phyloP scores from a whole-genome alignment of 1,140 invertebrate species.

The Sycophaga agraensis region DNA sequence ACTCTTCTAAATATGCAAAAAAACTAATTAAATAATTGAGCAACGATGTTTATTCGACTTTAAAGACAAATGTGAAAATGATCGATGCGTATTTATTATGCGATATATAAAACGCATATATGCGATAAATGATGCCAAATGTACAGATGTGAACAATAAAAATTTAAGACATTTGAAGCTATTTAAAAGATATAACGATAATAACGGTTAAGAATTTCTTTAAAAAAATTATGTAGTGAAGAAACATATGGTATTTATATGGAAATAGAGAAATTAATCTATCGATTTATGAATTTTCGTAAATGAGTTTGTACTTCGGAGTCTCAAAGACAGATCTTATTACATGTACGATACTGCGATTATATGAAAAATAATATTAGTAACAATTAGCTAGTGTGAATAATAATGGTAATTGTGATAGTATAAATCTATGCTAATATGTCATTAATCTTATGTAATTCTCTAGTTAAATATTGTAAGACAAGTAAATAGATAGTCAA shows the following conservation, averaged over 20 bases:
- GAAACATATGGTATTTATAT: background rate
- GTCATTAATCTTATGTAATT: background rate
- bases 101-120: background rate
- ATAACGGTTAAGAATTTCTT: slow-evolving; percentile 5
- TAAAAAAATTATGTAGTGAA: background rate
- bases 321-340: background rate
- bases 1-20: background rate
- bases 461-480: background rate
- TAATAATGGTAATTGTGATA: background rate
- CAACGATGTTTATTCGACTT: background rate
- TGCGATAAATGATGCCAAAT: slow-evolving; percentile 9
- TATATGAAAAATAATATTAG: background rate
- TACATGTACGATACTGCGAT: background rate
- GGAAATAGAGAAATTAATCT: background rate
- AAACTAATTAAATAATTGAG: background rate
- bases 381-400: too few relatives aligned
- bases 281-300: background rate
- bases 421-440: background rate
- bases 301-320: slow-evolving; percentile 12
- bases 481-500: background rate
- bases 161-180: background rate
- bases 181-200: background rate
- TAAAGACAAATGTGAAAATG: background rate
- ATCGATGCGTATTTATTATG: background rate
- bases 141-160: background rate